Base-by-base conservation (phyloP, 1,140 invertebrate genomes). In the Goniozus legneri region DNA sequence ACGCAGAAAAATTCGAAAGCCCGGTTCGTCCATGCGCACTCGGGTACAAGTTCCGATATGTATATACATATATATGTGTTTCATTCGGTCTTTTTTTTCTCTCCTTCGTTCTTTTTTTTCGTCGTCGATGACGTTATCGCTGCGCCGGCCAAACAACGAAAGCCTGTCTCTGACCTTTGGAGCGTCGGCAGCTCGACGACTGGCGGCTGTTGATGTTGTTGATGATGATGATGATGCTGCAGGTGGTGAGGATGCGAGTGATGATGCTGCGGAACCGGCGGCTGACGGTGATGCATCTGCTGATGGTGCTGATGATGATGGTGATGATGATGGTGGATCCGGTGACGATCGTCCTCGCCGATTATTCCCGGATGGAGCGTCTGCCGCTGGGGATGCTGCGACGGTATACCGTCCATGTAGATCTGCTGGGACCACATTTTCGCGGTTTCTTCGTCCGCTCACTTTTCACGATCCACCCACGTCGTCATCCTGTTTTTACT, bases 291-390 rank as follows among this genome's bases (percentile, higher is more conserved):
- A 20, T 48, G 39, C 46, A 20, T 44, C 40, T 54, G 52, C 39
- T 51, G 50, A 39, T 45, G 50, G 7, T 41, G 38, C 2, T 44
- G 54, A 2, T 47, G 52, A 32, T 39, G 47, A 15, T 50, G 51
- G 13, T 41, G 46, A 18, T 58, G 44, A 1, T 46, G 22, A 3
- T 14, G 45, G 15, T 38, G 44, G 15, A 24, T 42, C 48, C 52
- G 43, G 8, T 30, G 12, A 27, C 34, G 39, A 3, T 57, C 39
- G 3, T 45, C 31, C 19, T 33, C 32, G 13, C 22, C 44, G 30
- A 53, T 46, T 18, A 54, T 51, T 12, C 46, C 37, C 2, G 38
- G 51, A 35, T 54, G 47, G n/a, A 48, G 27, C 8, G 16, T 20
- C 20, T 52, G 50, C 18, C 45, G 52, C 19, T 50, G 58, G 2